These are phyloP conservation scores for Prolemur simus DNA, from an alignment of 2,113 vertebrate species.

Conservation along the genomic window DNA sequence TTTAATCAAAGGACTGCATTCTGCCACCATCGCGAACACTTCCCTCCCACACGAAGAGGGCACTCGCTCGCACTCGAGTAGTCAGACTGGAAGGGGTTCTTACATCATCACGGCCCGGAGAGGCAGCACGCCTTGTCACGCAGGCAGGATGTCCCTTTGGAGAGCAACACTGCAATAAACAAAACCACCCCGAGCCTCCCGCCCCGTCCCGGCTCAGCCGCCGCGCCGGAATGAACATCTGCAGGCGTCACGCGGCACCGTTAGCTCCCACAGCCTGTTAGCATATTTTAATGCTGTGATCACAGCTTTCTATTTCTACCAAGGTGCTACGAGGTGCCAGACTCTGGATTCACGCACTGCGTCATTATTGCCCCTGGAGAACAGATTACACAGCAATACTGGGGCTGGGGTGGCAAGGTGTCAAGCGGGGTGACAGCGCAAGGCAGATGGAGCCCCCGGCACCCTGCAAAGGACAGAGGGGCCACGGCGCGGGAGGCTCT, in stretches of 20 bases:
- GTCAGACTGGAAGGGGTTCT: too few species aligned
- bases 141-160: constrained; percentile 22
- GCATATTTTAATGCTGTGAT: constrained; percentile 84
- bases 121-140: background rate
- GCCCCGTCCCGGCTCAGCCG: constrained; percentile 59
- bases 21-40: background rate
- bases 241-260: constrained; percentile 73
- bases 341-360: constrained; percentile 78
- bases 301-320: constrained; percentile 87
- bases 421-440: background rate
- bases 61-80: background rate
- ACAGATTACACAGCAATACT: constrained; percentile 69
- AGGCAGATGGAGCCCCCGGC: constrained; percentile 44
- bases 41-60: background rate
- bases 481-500: background rate
- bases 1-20: background rate
- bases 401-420: constrained; percentile 21
- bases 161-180: constrained; percentile 64
- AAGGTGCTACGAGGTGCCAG: constrained; percentile 86
- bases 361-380: constrained; percentile 74
- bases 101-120: background rate
- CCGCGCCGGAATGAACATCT: constrained; percentile 78
- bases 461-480: background rate
- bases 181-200: background rate
- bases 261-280: constrained; percentile 83